Base-by-base conservation (phyloP, 2,797 vertebrate species). In the Hydrolagus colliei region DNA sequence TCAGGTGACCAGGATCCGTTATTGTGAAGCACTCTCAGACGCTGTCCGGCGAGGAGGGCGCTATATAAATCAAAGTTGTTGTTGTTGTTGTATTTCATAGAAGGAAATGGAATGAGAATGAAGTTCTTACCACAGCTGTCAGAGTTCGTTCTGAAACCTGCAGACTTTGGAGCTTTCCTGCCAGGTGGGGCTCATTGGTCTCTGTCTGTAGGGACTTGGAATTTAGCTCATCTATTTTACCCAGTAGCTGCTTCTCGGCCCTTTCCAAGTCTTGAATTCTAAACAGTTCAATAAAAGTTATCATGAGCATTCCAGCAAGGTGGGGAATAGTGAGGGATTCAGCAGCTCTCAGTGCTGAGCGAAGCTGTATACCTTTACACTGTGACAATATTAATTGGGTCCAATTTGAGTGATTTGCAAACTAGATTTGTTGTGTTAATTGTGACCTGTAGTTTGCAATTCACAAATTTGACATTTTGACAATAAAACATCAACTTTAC, bases 141-240 rank as follows among this genome's bases (percentile, higher is more conserved):
- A 96, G 91, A 87, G 95, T 92, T 20, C 88, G 89, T 16, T 84
- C 79, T 8, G 79, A 84, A 71, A 71, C 41, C 86, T 78, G 93
- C 89, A 96, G 87, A 20, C 62, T 85, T 86, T 73, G 88, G 86
- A 95, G 92, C 88, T 92, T 93, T 89, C 93, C 92, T 91, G 93
- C 94, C 63, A 90, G 22, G 0, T 5, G 85, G 13, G 89, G 71
- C 1, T 89, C 88, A 63, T 89, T 86, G 9, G 89, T 88, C 86
- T 90, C 88, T 9, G 88, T 86, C 75, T 27, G 90, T 5, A 73
- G 73, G 68, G 90, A 3, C 0, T 87, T 88, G 68, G 88, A 67
- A 0, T 85, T 87, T 85, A 93, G 88, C 68, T 88, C 89, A 41
- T 90, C 89, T 73, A 88, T 87, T 86, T 73, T 90, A 79, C 72